Evolutionary conservation across 2,888 invertebrate species (phyloP).

Genomic region (Oligia strigilis): DNA sequence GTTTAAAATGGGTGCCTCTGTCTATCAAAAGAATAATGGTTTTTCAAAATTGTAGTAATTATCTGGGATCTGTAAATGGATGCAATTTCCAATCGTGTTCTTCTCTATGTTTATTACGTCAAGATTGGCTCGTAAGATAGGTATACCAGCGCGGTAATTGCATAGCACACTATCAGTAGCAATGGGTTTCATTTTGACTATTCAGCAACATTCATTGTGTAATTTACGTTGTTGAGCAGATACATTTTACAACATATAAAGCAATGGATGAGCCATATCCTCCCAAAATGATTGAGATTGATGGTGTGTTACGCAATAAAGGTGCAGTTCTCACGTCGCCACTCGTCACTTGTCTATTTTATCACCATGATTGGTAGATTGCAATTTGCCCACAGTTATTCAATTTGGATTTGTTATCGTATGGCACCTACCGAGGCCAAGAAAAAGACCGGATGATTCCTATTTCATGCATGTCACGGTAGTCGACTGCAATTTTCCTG

Average conservation of each 20-base stretch:
- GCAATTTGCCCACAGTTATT: constrained; percentile 24
- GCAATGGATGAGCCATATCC: too few species aligned
- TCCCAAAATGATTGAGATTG: too few species aligned
- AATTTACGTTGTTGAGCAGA: too few species aligned
- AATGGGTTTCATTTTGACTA: too few species aligned
- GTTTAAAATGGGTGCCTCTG: not conserved
- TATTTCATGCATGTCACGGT: constrained; percentile 10
- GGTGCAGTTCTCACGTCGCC: constrained; percentile 9
- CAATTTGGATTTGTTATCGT: constrained; percentile 28
- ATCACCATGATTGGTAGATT: constrained; percentile 12
- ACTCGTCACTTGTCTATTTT: not conserved
- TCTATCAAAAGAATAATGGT: not conserved
- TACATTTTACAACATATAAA: too few species aligned
- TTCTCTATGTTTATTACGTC: not conserved
- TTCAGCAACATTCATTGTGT: too few species aligned
- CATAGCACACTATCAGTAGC: too few species aligned
- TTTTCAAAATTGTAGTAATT: not conserved
- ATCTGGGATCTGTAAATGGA: not conserved
- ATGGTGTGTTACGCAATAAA: too few species aligned
- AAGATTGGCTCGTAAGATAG: not conserved
- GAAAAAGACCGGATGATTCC: constrained; percentile 10
- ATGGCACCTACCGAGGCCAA: not conserved
- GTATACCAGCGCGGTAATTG: not conserved
- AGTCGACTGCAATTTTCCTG: constrained; percentile 14
- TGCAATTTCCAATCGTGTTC: constrained; percentile 8